A percentile compares a stretch with the other conserved stretches of the same genome.
Conservation (phyloP, 1,140 invertebrate genomes). For the Drosophila arizonae region DNA sequence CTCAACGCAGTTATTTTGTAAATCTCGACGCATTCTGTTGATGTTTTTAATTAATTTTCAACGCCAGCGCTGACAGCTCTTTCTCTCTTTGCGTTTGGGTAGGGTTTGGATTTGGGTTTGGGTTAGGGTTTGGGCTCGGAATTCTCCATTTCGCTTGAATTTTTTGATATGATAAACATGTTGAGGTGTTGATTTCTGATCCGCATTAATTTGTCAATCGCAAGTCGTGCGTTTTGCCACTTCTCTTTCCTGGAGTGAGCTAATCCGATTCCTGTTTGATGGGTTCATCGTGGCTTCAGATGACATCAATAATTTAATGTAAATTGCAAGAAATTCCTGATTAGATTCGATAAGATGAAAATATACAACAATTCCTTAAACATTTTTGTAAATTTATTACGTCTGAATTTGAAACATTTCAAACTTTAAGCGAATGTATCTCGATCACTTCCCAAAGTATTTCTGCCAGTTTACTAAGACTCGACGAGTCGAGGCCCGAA, state of each 20-base stretch:
- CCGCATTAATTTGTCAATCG: slow-evolving; percentile 75
- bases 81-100: too few species aligned
- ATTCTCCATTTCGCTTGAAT: slow-evolving; percentile 17
- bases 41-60: slow-evolving; percentile 79
- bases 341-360: neutral
- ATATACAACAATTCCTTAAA: neutral
- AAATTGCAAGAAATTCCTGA: too few species aligned
- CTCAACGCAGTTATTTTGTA: slow-evolving; percentile 43
- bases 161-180: slow-evolving; percentile 66
- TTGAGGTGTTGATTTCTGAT: slow-evolving; percentile 76
- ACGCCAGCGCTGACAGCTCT: slow-evolving; percentile 29
- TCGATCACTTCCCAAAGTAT: neutral
- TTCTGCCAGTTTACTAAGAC: neutral
- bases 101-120: too few species aligned
- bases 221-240: slow-evolving; percentile 56
- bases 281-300: neutral
- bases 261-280: slow-evolving; percentile 14
- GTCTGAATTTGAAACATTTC: neutral
- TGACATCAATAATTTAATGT: too few species aligned
- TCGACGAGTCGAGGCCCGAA: too few species aligned
- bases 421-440: neutral
- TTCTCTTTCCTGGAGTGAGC: neutral
- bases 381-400: too few species aligned
- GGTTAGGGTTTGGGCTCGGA: neutral
- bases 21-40: slow-evolving; percentile 75